A percentile compares a stretch with the other conserved stretches of the same genome.
Evolutionary conservation across 2,113 vertebrate species (phyloP).

Genomic region (Ochotona curzoniae): DNA sequence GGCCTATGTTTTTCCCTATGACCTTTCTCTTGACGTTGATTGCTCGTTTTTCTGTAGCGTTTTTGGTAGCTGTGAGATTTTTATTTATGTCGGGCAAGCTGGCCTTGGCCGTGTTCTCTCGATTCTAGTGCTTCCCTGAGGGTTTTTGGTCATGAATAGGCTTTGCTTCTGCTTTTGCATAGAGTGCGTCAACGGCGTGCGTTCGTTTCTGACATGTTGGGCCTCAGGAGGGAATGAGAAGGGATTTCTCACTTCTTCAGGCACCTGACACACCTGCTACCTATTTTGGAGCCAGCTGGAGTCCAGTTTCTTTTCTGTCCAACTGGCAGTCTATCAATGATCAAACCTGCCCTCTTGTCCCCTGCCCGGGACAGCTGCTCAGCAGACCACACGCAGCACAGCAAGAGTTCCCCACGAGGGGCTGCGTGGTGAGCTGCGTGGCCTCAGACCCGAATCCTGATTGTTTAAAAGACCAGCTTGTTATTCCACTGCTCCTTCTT

Average conservation of each 20-base stretch:
- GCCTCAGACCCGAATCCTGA: not conserved
- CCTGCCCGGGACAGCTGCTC: not conserved
- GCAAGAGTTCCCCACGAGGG: too few species aligned
- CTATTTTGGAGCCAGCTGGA: not conserved
- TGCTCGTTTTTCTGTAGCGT: not conserved
- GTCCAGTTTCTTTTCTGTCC: not conserved
- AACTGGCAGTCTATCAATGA: not conserved
- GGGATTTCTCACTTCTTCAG: not conserved
- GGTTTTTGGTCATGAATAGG: slow-evolving; percentile 4
- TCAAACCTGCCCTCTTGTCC: not conserved
- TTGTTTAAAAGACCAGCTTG: not conserved
- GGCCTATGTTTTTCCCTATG: not conserved
- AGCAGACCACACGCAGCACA: not conserved
- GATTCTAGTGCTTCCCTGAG: not conserved
- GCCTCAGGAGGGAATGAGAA: not conserved
- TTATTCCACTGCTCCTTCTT: not conserved
- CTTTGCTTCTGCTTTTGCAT: not conserved
- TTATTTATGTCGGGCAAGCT: not conserved
- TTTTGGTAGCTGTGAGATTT: slow-evolving; percentile 14
- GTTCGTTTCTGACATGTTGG: not conserved
- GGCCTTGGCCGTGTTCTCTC: not conserved
- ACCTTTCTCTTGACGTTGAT: not conserved
- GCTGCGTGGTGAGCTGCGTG: too few species aligned
- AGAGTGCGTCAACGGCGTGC: not conserved
- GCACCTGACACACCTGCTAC: not conserved